Percentiles rank a stretch among this genome's conserved stretches.
phyloP scores from a whole-genome alignment of 2,888 invertebrate genomes.

The Cybosia mesomella region DNA sequence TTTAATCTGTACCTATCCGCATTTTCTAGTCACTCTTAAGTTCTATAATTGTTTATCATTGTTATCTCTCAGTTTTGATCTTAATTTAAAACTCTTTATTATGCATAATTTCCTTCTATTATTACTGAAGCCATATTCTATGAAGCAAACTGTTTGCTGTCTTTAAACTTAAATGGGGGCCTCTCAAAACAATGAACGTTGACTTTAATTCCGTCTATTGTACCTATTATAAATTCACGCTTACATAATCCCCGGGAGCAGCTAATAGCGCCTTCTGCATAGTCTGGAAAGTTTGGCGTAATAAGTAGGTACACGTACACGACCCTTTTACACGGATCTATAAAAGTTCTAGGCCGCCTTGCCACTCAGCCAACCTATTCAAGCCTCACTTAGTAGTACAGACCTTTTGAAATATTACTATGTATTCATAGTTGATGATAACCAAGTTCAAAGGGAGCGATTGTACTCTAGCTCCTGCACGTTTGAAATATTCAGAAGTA shows the following conservation, averaged over 20 bases:
- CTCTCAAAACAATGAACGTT: constrained; percentile 21
- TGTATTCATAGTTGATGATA: constrained; percentile 62
- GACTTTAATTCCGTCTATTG: constrained; percentile 20
- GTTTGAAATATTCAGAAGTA: constrained; percentile 74
- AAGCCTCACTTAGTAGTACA: constrained; percentile 35
- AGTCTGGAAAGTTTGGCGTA: constrained; percentile 49
- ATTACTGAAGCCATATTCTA: constrained; percentile 12
- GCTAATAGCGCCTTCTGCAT: constrained; percentile 37
- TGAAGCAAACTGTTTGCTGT: constrained; percentile 12
- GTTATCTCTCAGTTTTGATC: too few relatives aligned
- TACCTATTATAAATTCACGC: constrained; percentile 38
- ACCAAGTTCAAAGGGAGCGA: constrained; percentile 58
- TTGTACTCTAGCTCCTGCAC: constrained; percentile 50
- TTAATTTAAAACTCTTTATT: neutral
- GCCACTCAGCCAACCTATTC: constrained; percentile 25
- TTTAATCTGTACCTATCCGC: too few relatives aligned
- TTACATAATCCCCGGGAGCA: constrained; percentile 36
- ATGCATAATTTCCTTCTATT: constrained; percentile 13
- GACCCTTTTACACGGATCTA: constrained; percentile 36
- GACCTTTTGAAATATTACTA: constrained; percentile 62
- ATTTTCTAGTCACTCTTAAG: too few relatives aligned
- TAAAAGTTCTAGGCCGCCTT: constrained; percentile 32
- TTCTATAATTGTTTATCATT: too few relatives aligned
- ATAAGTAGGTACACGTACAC: constrained; percentile 22
- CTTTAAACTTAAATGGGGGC: constrained; percentile 17